Percentiles rank a stretch among this genome's conserved stretches.
phyloP scores from a whole-genome alignment of 64 coral and sea anemone genomes.

The Astreopora myriophthalma region DNA sequence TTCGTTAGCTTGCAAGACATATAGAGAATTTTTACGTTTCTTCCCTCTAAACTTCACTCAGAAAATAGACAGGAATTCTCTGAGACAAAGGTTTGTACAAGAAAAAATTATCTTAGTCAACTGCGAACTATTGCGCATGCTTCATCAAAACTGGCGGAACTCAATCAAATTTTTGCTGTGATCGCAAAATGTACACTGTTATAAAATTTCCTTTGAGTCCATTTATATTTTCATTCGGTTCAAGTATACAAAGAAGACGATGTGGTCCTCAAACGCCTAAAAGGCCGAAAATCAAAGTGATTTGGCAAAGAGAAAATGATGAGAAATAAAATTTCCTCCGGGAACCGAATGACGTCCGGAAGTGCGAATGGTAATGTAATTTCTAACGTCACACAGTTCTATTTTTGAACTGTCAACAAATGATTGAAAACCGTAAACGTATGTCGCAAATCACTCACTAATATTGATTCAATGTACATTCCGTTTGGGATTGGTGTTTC shows the following conservation, averaged over 20 bases:
- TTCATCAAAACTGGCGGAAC: not conserved
- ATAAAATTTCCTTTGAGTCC: not conserved
- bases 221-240: not conserved
- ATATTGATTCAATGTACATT: not conserved
- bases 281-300: not conserved
- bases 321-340: constrained; percentile 1
- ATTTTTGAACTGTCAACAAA: constrained; percentile 1
- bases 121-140: not conserved
- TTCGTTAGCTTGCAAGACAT: not conserved
- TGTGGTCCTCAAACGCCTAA: not conserved
- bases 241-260: not conserved
- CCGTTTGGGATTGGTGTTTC: not conserved
- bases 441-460: not conserved
- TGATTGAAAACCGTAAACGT: not conserved
- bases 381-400: not conserved
- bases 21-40: not conserved
- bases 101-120: not conserved
- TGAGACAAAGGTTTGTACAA: too few relatives aligned
- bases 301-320: constrained; percentile 18
- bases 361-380: constrained; percentile 9
- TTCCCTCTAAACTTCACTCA: not conserved
- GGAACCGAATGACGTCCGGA: not conserved
- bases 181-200: not conserved
- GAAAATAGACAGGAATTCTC: not conserved
- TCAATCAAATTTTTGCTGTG: not conserved